Conservation (phyloP, 2,113 vertebrate species). For the Puntigrus tetrazona region DNA sequence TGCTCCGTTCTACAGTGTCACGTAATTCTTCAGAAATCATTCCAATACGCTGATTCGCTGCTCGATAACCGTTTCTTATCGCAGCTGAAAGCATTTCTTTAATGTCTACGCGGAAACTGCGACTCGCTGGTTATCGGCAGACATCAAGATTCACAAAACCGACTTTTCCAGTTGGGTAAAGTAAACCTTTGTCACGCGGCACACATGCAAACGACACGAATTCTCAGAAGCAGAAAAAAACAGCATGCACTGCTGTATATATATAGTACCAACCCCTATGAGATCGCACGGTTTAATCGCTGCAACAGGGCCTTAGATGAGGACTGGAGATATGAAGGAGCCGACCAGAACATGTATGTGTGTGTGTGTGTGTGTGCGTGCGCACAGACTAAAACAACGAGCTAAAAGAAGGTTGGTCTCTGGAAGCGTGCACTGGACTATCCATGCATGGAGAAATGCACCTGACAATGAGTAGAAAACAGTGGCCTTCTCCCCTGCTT, state of each 20-base stretch:
- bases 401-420: neutral
- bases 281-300: neutral
- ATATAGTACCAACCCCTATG: neutral
- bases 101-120: neutral
- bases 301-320: neutral
- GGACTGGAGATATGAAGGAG: neutral
- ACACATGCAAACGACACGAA: neutral
- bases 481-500: neutral
- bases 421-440: neutral
- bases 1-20: neutral
- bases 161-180: neutral
- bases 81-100: no score
- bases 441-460: conserved; percentile 10
- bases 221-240: no score
- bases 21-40: neutral
- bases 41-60: neutral
- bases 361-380: neutral
- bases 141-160: neutral
- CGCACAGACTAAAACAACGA: neutral
- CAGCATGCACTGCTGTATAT: neutral
- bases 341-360: neutral
- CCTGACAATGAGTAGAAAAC: neutral
- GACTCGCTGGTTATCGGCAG: neutral
- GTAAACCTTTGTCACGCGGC: neutral
- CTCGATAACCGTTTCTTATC: neutral